Percentiles rank a stretch among this genome's conserved stretches.
phyloP scores from a whole-genome alignment of 2,113 vertebrate species.

The Rattus rattus region DNA sequence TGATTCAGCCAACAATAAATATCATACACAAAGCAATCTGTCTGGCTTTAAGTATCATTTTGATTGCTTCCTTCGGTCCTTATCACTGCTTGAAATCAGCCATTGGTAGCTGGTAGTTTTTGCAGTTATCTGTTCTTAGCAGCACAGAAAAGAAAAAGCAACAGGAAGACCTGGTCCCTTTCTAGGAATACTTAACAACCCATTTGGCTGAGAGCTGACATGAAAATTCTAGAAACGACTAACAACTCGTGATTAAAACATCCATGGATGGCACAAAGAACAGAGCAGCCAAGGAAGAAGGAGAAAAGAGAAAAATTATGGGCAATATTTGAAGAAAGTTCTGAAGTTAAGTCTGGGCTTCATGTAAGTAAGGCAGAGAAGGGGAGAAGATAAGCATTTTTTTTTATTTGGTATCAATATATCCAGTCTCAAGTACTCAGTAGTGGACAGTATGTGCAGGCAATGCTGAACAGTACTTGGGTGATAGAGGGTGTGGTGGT shows the following conservation, averaged over 20 bases:
- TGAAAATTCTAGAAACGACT: constrained; percentile 9
- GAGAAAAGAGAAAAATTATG: background rate
- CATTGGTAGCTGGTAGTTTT: constrained; percentile 1
- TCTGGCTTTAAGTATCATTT: constrained; percentile 44
- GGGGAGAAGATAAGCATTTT: background rate
- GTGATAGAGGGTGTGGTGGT: background rate
- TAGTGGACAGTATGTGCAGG: background rate
- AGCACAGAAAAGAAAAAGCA: background rate
- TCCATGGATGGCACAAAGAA: background rate
- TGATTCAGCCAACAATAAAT: constrained; percentile 49
- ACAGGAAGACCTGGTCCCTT: background rate
- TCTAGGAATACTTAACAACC: background rate
- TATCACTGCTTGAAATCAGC: constrained; percentile 23
- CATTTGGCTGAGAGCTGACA: background rate
- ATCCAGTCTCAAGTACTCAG: background rate
- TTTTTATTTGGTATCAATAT: background rate
- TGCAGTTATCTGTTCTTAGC: background rate
- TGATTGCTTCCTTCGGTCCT: background rate
- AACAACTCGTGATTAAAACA: constrained; percentile 8
- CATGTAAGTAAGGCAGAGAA: background rate
- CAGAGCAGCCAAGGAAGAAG: background rate
- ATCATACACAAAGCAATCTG: background rate
- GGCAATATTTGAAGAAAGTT: background rate
- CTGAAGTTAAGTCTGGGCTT: background rate
- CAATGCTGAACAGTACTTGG: background rate